These are phyloP conservation scores for Botia almorhae DNA, from an alignment of 2,797 vertebrate species.

Conservation along the genomic window DNA sequence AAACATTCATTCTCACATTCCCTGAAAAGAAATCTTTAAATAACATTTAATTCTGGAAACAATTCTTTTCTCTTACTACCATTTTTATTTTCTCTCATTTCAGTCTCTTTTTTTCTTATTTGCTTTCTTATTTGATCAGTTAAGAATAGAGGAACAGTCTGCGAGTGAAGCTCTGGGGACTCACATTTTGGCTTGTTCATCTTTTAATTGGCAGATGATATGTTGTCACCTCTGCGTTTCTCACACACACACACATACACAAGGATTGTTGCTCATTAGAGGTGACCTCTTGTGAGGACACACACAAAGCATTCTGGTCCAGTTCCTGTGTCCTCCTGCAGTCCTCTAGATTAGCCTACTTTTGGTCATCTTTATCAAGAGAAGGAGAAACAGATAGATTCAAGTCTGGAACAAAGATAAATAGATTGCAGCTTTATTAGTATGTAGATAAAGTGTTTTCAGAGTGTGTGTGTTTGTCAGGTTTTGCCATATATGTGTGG, in stretches of 20 bases:
- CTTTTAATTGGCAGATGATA: constrained; percentile 16
- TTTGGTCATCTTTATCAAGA: background rate
- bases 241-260: background rate
- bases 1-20: background rate
- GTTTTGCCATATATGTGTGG: background rate
- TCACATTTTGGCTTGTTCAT: background rate
- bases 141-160: constrained; percentile 4
- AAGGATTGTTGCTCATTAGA: constrained; percentile 11
- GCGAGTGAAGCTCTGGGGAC: constrained; percentile 3
- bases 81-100: background rate
- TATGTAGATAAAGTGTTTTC: background rate
- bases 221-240: constrained; percentile 14
- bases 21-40: constrained; percentile 35
- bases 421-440: background rate
- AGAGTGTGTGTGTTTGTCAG: background rate
- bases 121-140: constrained; percentile 20
- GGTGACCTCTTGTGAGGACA: constrained; percentile 21
- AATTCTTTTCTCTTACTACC: background rate
- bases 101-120: background rate
- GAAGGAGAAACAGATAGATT: background rate
- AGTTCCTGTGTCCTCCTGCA: constrained; percentile 14
- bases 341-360: constrained; percentile 17
- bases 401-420: background rate
- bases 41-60: constrained; percentile 28
- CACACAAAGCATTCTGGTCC: constrained; percentile 24